A percentile compares a stretch with the other conserved stretches of the same genome.
Conservation (phyloP, 2,888 invertebrate genomes). For the Lasioglossum lativentre region DNA sequence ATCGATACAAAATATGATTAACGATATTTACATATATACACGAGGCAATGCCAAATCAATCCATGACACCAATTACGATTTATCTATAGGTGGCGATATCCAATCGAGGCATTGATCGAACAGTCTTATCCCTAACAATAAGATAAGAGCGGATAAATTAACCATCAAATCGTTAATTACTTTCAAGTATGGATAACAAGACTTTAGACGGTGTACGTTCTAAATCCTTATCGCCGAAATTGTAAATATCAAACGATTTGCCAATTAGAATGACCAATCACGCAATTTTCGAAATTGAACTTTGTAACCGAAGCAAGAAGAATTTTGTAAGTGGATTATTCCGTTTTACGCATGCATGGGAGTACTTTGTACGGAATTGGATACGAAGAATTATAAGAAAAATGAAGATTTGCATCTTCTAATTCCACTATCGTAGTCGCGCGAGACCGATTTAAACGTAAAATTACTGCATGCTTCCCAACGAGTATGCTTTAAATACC, state of each 20-base stretch:
- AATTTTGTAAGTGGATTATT: neutral
- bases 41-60: conserved; percentile 54
- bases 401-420: neutral
- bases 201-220: conserved; percentile 34
- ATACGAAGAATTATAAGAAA: neutral
- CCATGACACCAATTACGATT: conserved; percentile 71
- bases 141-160: conserved; percentile 67
- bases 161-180: conserved; percentile 70
- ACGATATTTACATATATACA: conserved; percentile 62
- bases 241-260: conserved; percentile 30
- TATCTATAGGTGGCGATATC: conserved; percentile 62
- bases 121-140: conserved; percentile 64
- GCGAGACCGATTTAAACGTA: neutral
- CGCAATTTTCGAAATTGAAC: conserved; percentile 19
- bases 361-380: neutral
- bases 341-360: neutral
- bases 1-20: neutral
- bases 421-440: neutral
- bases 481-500: neutral
- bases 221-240: conserved; percentile 42
- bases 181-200: conserved; percentile 48
- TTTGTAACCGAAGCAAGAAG: conserved; percentile 6
- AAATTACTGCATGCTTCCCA: neutral
- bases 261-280: conserved; percentile 41
- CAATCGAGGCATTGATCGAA: conserved; percentile 61